A percentile compares a stretch with the other conserved stretches of the same genome.
Conservation (phyloP, 2,113 vertebrate genomes). For the Dendrocopos noguchii region DNA sequence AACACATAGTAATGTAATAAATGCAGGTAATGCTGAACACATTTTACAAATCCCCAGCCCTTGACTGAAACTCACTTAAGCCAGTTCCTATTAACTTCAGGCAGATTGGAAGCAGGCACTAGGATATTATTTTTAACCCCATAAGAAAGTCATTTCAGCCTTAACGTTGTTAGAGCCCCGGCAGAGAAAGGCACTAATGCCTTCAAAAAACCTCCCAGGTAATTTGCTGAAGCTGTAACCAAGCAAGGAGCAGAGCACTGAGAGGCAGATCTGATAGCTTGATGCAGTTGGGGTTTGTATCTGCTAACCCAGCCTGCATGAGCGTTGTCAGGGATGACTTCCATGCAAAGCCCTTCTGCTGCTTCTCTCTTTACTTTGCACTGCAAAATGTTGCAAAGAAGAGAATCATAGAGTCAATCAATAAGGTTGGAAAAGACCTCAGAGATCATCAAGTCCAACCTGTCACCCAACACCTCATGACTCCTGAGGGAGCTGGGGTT, state of each 20-base stretch:
- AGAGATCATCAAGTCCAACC: too few relatives aligned
- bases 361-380: background rate
- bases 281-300: constrained; percentile 18
- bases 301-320: background rate
- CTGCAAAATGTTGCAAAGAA: background rate
- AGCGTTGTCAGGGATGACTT: background rate
- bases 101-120: background rate
- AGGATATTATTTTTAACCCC: background rate
- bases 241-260: background rate
- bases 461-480: too few relatives aligned
- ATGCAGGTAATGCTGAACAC: background rate
- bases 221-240: constrained; percentile 1
- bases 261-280: constrained; percentile 10
- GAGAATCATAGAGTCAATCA: too few relatives aligned
- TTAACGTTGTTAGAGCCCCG: background rate
- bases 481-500: too few relatives aligned
- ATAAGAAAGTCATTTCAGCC: background rate
- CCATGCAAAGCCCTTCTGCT: background rate
- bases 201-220: background rate
- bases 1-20: rapidly evolving
- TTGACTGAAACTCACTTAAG: constrained; percentile 4
- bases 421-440: too few relatives aligned
- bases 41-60: background rate
- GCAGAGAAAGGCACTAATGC: constrained; percentile 9
- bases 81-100: constrained; percentile 11